phyloP scores from a whole-genome alignment of 37 sponge, comb jelly and placozoan species.

The Bolinopsis microptera region DNA sequence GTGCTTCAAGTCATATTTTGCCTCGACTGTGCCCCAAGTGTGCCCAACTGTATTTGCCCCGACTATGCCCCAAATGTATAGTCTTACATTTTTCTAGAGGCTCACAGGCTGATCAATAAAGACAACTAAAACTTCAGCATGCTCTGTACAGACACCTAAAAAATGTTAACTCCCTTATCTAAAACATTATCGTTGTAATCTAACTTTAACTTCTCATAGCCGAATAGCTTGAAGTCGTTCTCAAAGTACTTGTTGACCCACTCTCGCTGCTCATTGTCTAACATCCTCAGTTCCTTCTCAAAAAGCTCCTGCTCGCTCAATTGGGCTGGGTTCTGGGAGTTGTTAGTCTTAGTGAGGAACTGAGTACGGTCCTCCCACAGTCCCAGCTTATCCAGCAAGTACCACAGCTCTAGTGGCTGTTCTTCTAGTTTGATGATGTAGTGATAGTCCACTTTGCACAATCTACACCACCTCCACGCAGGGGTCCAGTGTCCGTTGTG shows the following conservation, averaged over 20 bases:
- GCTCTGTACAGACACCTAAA: too few relatives aligned
- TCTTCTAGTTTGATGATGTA: constrained; percentile 53
- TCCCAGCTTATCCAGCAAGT: constrained; percentile 35
- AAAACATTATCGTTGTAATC: too few relatives aligned
- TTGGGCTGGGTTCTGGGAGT: neutral
- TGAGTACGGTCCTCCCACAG: constrained; percentile 10
- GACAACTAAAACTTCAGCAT: too few relatives aligned
- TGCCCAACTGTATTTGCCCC: too few relatives aligned
- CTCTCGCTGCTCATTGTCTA: neutral
- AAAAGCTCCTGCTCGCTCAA: neutral
- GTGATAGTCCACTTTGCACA: neutral
- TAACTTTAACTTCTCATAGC: neutral
- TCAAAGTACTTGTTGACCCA: constrained; percentile 48
- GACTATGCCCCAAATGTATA: too few relatives aligned
- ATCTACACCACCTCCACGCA: constrained; percentile 13
- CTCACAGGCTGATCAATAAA: too few relatives aligned
- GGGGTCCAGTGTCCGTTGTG: constrained; percentile 50
- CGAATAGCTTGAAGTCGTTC: neutral
- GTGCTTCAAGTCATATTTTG: too few relatives aligned
- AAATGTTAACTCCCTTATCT: too few relatives aligned
- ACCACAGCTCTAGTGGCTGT: constrained; percentile 47
- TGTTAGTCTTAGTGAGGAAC: neutral
- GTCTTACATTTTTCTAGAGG: too few relatives aligned
- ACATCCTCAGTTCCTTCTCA: neutral
- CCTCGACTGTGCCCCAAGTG: too few relatives aligned